Evolutionary conservation across 2,113 vertebrate species (phyloP).

Genomic region (Chunga burmeisteri): DNA sequence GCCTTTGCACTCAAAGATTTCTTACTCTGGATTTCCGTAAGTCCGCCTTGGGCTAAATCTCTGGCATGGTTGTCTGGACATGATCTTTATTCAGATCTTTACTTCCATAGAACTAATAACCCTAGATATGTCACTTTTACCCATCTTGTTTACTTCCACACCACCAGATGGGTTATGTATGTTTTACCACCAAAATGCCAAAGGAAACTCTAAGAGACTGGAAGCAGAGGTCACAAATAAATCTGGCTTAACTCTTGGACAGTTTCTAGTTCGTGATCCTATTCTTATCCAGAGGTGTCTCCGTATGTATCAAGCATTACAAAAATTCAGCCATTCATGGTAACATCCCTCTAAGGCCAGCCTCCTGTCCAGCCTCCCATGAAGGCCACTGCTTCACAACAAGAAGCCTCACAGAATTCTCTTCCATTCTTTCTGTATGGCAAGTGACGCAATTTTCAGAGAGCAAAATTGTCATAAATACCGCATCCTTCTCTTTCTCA

Average conservation of each 20-base stretch:
- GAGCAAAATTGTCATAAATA: neutral
- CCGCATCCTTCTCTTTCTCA: neutral
- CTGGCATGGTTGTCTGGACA: neutral
- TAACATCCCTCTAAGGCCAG: neutral
- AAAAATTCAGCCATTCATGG: neutral
- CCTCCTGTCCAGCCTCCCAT: neutral
- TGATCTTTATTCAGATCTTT: neutral
- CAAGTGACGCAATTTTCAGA: neutral
- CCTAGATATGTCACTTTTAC: neutral
- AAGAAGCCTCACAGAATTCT: neutral
- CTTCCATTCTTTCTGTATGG: neutral
- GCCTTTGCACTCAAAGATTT: neutral
- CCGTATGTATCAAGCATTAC: neutral
- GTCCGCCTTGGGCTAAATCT: neutral
- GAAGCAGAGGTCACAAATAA: neutral
- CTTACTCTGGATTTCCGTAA: neutral
- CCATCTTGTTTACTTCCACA: neutral
- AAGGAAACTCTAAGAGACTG: neutral
- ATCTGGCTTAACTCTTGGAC: neutral
- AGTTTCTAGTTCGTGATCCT: neutral
- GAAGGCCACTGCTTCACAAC: neutral
- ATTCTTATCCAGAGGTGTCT: neutral
- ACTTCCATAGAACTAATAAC: neutral
- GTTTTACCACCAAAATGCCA: neutral
- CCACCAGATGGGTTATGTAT: neutral